A percentile compares a stretch with the other conserved stretches of the same genome.
Conservation (phyloP, 1,140 invertebrate species). For the Bombus terrestris region DNA sequence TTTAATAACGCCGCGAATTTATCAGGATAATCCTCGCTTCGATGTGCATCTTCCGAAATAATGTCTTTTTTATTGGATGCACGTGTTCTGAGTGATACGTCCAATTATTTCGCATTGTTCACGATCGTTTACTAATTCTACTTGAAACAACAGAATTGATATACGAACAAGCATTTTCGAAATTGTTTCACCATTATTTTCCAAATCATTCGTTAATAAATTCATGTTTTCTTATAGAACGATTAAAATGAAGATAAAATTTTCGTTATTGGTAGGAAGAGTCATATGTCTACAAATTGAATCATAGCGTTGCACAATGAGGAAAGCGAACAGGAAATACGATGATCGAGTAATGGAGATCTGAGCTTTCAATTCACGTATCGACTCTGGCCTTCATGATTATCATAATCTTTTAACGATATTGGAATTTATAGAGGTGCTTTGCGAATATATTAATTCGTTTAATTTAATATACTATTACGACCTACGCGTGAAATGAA, state of each 20-base stretch:
- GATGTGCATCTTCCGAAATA: neutral
- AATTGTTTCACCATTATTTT: neutral
- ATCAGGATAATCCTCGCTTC: slow-evolving; percentile 2
- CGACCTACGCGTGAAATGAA: neutral
- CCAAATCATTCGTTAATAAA: too few species aligned
- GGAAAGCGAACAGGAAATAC: neutral
- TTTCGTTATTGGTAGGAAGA: too few species aligned
- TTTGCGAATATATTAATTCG: neutral
- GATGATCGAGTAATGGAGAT: neutral
- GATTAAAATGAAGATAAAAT: too few species aligned
- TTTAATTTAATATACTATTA: neutral
- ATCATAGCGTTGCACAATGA: too few species aligned
- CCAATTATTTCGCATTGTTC: neutral
- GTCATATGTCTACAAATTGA: neutral
- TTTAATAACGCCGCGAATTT: slow-evolving; percentile 19
- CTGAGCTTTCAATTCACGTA: too few species aligned
- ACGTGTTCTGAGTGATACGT: too few species aligned
- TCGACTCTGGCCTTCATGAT: too few species aligned
- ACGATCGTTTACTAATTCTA: neutral
- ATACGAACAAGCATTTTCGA: neutral
- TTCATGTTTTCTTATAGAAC: too few species aligned
- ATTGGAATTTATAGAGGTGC: neutral
- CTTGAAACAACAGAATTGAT: neutral
- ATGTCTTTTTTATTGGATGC: neutral
- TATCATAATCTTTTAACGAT: neutral